Base-by-base conservation (phyloP, 1,140 invertebrate genomes). In the Drosophila ficusphila region DNA sequence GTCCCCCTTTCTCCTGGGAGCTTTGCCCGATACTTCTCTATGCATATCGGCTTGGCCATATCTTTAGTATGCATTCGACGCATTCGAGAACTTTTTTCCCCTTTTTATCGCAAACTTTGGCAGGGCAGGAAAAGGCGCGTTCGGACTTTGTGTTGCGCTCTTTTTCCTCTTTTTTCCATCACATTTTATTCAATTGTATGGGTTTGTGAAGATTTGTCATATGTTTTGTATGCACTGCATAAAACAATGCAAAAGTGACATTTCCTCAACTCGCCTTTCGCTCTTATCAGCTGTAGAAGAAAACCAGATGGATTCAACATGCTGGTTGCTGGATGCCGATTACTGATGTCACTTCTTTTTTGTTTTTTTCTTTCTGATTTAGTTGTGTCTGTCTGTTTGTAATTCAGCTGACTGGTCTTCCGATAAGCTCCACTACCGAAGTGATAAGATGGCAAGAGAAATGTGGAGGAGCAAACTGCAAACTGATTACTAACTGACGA, bases 61-160 rank as follows among this genome's bases (percentile, higher is more conserved):
- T 85, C 79, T 85, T 85, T 86, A 79, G 76, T 85, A 86, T 85
- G 81, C 79, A 79, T 51, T 76, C 76, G 67, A 33, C 76, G 79
- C 81, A 86, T 79, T 73, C 71, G 53, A 78, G 57, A 85, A 79
- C 60, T 83, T 85, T 68, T 61, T 57, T 62, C 9, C 27, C 23
- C 16, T 54, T 67, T 82, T 85, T 86, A 86, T 85, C 79, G 76
- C 76, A 85, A 85, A 85, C 76, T 76, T 86, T 79, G 71, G 76
- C 76, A 49, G 68, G 58, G 81, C 79, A 85, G 79, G 79, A 85
- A 85, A 69, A 85, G 81, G 79, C 79, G 79, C 81, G 76, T 85
- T 76, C 64, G 60, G 75, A 79, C 79, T 85, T 79, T 82, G 78
- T 51, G 44, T 57, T 21, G 36, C 29, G 39, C 34, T 72, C 36